phyloP scores from a whole-genome alignment of 2,797 vertebrate genomes.

The Apogon talboti region DNA sequence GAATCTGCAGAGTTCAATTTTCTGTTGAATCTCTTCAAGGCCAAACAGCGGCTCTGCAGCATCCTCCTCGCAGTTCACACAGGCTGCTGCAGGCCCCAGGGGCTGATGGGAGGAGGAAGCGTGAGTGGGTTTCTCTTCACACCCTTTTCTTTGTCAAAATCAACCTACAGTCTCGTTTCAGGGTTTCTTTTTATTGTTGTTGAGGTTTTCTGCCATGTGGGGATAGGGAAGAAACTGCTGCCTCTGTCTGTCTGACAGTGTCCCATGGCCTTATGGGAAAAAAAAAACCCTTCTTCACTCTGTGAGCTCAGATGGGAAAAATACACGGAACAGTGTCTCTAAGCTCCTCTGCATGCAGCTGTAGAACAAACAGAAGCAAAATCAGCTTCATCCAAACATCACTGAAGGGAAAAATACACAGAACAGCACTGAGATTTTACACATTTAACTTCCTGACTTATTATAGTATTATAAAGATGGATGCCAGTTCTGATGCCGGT shows the following conservation, averaged over 20 bases:
- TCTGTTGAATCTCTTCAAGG: slow-evolving; percentile 30
- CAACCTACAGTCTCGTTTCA: slow-evolving; percentile 7
- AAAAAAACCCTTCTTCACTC: background rate
- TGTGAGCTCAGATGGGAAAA: background rate
- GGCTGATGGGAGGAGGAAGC: slow-evolving; percentile 31
- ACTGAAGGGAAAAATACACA: background rate
- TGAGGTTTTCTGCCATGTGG: slow-evolving; percentile 10
- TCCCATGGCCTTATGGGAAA: slow-evolving; percentile 29
- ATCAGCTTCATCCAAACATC: background rate
- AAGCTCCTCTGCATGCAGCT: slow-evolving; percentile 10
- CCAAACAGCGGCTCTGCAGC: slow-evolving; percentile 17
- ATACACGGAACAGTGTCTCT: background rate
- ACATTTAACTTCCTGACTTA: too few species aligned
- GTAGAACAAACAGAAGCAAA: background rate
- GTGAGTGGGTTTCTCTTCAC: slow-evolving; percentile 16
- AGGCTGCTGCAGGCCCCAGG: slow-evolving; percentile 23
- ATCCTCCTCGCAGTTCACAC: slow-evolving; percentile 10
- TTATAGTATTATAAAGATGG: too few species aligned
- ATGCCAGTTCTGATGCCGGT: too few species aligned
- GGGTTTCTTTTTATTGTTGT: slow-evolving; percentile 5
- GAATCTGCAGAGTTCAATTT: slow-evolving; percentile 9
- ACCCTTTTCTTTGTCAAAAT: slow-evolving; percentile 27
- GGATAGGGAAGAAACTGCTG: slow-evolving; percentile 1
- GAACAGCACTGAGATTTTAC: background rate
- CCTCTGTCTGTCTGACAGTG: slow-evolving; percentile 13